These are phyloP conservation scores for Pelmatolapia mariae DNA, from an alignment of 2,113 vertebrate genomes.

Conservation along the genomic window DNA sequence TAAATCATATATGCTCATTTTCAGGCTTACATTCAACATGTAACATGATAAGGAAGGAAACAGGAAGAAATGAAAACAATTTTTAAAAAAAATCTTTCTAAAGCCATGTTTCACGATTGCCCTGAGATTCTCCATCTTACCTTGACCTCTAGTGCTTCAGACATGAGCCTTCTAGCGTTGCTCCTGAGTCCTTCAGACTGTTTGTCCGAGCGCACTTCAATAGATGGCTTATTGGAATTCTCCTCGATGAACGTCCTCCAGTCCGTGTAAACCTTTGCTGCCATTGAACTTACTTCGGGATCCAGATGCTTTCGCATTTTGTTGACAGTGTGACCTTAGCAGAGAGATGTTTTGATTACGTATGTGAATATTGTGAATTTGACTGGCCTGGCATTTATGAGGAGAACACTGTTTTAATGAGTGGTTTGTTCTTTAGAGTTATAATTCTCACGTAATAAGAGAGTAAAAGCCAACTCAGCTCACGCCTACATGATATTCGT, in stretches of 20 bases:
- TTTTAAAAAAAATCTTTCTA: neutral
- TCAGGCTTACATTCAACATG: neutral
- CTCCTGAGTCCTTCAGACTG: constrained; percentile 82
- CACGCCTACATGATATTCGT: neutral
- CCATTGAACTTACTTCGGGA: constrained; percentile 77
- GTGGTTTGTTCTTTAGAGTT: neutral
- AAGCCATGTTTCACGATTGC: neutral
- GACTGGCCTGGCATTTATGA: neutral
- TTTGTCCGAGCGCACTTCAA: constrained; percentile 87
- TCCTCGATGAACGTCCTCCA: constrained; percentile 85
- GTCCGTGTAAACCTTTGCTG: constrained; percentile 76
- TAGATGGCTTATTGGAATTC: constrained; percentile 80
- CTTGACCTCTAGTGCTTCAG: constrained; percentile 82
- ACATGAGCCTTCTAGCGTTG: constrained; percentile 83
- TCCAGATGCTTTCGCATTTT: constrained; percentile 82
- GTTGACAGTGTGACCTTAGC: constrained; percentile 83
- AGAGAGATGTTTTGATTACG: neutral
- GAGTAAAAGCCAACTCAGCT: neutral
- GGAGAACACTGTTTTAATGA: neutral
- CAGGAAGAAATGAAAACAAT: neutral
- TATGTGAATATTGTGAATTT: neutral
- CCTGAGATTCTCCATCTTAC: constrained; percentile 59
- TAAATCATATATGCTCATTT: neutral
- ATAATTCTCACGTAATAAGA: neutral
- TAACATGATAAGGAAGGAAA: neutral